A percentile compares a stretch with the other conserved stretches of the same genome.
phyloP scores from a whole-genome alignment of 2,888 invertebrate species.

The Acronicta alni region DNA sequence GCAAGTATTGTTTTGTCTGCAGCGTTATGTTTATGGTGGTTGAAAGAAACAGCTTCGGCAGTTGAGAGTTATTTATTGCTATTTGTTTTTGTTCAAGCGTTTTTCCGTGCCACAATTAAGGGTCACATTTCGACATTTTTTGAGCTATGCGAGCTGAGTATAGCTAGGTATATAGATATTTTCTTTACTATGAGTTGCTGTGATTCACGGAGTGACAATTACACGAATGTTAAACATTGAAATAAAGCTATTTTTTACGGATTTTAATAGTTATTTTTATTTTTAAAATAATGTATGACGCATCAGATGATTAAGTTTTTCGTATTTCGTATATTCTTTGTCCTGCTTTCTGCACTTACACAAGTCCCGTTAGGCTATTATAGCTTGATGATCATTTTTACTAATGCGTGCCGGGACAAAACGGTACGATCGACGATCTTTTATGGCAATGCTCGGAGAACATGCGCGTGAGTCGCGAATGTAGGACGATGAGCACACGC shows the following conservation, averaged over 20 bases:
- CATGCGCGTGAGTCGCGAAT: slow-evolving; percentile 51
- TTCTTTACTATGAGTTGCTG: slow-evolving; percentile 10
- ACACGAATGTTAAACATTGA: too few species aligned
- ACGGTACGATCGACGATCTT: slow-evolving; percentile 46
- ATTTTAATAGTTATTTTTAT: too few species aligned
- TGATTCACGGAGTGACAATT: slow-evolving; percentile 6
- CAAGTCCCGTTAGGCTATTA: slow-evolving; percentile 4
- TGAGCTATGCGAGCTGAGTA: slow-evolving; percentile 30
- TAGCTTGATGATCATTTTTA: slow-evolving; percentile 47
- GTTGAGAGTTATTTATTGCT: slow-evolving; percentile 56
- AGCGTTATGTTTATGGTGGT: slow-evolving; percentile 39
- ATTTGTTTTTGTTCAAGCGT: slow-evolving; percentile 50
- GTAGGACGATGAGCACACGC: slow-evolving; percentile 65
- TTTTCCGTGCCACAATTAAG: slow-evolving; percentile 41
- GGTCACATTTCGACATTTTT: slow-evolving; percentile 35
- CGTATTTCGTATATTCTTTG: too few species aligned
- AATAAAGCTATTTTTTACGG: too few species aligned
- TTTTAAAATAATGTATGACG: too few species aligned
- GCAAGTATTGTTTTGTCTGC: slow-evolving; percentile 52
- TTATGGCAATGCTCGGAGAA: slow-evolving; percentile 56
- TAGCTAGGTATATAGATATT: too few species aligned
- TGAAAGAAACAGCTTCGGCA: slow-evolving; percentile 54
- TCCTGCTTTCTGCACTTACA: too few species aligned
- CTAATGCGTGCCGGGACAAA: slow-evolving; percentile 43
- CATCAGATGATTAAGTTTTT: too few species aligned